phyloP scores from a whole-genome alignment of 1,140 invertebrate species.

The Ceratosolen fusciceps region DNA sequence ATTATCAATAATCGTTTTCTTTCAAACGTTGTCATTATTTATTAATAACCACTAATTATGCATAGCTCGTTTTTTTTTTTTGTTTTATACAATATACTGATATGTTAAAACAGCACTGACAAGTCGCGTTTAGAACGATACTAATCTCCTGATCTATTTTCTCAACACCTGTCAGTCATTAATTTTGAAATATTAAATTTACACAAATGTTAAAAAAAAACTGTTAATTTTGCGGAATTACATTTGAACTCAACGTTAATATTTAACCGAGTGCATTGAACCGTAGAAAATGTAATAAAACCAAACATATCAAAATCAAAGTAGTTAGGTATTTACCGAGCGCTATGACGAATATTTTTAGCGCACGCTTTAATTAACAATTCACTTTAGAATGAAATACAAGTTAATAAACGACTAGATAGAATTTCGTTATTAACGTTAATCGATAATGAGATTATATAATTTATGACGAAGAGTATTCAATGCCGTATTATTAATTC shows the following conservation, averaged over 20 bases:
- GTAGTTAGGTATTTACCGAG: background rate
- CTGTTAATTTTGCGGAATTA: background rate
- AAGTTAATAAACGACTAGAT: background rate
- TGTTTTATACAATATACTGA: background rate
- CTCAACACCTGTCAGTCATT: background rate
- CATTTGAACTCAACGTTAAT: background rate
- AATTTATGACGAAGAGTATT: slow-evolving; percentile 7
- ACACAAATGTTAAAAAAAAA: background rate
- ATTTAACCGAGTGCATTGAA: background rate
- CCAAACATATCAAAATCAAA: background rate
- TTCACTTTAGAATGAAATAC: background rate
- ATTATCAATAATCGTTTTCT: background rate
- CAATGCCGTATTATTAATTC: slow-evolving; percentile 27
- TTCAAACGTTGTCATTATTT: background rate
- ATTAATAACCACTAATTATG: background rate
- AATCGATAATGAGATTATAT: slow-evolving; percentile 30
- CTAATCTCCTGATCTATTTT: background rate
- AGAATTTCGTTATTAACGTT: background rate
- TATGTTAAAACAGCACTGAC: background rate
- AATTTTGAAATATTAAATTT: background rate
- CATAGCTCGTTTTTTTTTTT: background rate
- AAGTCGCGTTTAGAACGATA: background rate
- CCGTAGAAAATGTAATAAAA: background rate
- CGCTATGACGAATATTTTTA: background rate
- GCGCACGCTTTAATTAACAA: background rate